A percentile compares a stretch with the other conserved stretches of the same genome.
Evolutionary conservation across 2,113 vertebrate genomes (phyloP).

Genomic region (Oceanodroma tethys): DNA sequence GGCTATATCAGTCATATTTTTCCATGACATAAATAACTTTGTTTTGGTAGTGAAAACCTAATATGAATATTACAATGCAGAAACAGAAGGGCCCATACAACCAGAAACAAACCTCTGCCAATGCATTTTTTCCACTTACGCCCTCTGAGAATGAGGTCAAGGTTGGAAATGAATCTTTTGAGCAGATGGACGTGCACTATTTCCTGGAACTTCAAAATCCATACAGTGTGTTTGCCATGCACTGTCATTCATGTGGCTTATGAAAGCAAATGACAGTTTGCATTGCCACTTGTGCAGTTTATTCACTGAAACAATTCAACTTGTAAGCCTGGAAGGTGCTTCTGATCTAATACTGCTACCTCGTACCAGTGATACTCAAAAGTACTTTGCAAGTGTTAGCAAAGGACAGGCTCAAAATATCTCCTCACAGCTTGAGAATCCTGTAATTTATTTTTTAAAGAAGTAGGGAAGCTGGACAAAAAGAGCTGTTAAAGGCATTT

Average conservation of each 20-base stretch:
- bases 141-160: neutral
- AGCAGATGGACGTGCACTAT: conserved; percentile 20
- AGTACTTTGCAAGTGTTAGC: neutral
- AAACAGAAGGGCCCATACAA: neutral
- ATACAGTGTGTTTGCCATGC: neutral
- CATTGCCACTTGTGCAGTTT: neutral
- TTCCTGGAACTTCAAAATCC: conserved; percentile 49
- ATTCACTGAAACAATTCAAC: neutral
- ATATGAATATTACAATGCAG: neutral
- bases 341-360: neutral
- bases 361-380: neutral
- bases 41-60: neutral
- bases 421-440: neutral
- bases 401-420: neutral
- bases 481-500: neutral
- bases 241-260: conserved; percentile 1
- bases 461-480: neutral
- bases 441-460: neutral
- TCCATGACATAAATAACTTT: neutral
- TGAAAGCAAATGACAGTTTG: neutral
- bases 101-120: conserved; percentile 19
- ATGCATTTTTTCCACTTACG: neutral
- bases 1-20: neutral
- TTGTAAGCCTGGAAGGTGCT: neutral
- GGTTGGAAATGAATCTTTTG: conserved; percentile 31